Evolutionary conservation across 2,113 vertebrate species (phyloP), one percentile per base, ranked within the genome.

Genomic region (Bucco capensis): DNA sequence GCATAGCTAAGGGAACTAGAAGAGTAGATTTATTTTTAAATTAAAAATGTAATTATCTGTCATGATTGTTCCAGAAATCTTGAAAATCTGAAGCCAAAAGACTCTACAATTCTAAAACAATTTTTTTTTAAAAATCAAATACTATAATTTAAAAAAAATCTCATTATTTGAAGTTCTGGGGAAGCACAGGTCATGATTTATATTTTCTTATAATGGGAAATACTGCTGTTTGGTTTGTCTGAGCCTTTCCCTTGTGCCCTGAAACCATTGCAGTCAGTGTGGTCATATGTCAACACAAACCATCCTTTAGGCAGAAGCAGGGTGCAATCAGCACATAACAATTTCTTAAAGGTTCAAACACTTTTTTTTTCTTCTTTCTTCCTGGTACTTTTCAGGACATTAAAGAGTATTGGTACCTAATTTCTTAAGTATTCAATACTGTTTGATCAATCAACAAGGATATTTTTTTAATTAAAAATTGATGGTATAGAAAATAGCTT

Each of bases 391-490:
- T 58, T 51, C 10, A 77, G 53, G 38, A 91, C 89, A 73, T 25
- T 60, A 53, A 14, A 7, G 6, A 65, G 9, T 49, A 31, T 56
- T 31, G 10, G 28, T 44, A 64, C 19, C 19, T 91, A 18, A 6
- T 74, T 81, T 79, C 24, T 69, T 72, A 81, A 65, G 38, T 50
- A 58, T 35, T 4, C 6, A 49, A 3, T 57, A 38, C 33, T 49
- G 27, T 77, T 92, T 96, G 70, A 89, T 88, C 46, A 92, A 92
- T 66, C 47, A 80, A 79, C 14, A 87, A 65, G 51, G 14, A 25
- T 16, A 23, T 75, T 93, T 94, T 93, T 91, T 86, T 30, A 37
- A 56, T 76, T 88, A 75, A 62, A 93, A 79, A 77, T 60, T 58
- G 23, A 72, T 78, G 10, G 10, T 77, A 35, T 14, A 77, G 51